phyloP scores from a whole-genome alignment of 2,113 vertebrate genomes.

The Sphaerodactylus townsendi region DNA sequence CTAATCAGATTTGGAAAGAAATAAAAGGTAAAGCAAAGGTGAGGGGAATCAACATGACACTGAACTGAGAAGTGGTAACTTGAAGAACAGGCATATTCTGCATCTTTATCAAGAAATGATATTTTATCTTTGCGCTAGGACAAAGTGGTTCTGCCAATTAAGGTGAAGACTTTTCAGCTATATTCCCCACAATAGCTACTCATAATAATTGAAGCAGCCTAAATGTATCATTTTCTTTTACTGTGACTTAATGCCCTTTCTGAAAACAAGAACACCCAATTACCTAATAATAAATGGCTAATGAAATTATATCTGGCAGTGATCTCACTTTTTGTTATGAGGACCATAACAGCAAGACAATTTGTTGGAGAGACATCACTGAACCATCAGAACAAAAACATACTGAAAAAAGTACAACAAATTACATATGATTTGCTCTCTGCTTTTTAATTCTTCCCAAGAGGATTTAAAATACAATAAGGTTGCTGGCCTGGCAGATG shows the following conservation, averaged over 20 bases:
- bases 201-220: not conserved
- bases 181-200: not conserved
- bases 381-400: not conserved
- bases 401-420: not conserved
- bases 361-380: not conserved
- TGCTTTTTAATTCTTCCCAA: not conserved
- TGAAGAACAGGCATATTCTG: not conserved
- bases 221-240: not conserved
- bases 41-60: not conserved
- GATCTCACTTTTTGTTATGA: not conserved
- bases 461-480: not conserved
- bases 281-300: not conserved
- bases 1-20: constrained; percentile 8
- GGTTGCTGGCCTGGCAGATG: not conserved
- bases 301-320: constrained; percentile 9
- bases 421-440: constrained; percentile 17
- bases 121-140: not conserved
- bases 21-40: not conserved
- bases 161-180: not conserved
- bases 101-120: not conserved
- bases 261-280: not conserved
- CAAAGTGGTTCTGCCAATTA: not conserved
- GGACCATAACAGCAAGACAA: not conserved
- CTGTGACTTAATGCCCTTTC: not conserved
- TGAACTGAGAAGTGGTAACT: not conserved